Percentiles rank a stretch among this genome's conserved stretches.
These are phyloP conservation scores for Rotaria sp. DNA, from an alignment of 2,888 invertebrate species.

Conservation along the genomic window DNA sequence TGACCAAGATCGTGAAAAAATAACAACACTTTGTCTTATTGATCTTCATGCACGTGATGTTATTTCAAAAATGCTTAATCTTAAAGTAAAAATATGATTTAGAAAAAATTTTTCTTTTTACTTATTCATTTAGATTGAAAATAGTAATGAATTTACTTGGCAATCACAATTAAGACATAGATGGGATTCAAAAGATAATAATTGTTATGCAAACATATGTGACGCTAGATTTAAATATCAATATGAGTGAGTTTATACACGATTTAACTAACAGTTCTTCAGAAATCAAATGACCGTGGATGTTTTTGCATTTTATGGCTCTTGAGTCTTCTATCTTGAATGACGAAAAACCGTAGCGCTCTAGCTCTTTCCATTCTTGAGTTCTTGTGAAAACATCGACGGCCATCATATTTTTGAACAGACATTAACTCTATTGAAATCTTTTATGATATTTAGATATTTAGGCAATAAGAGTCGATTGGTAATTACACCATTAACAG, in stretches of 20 bases:
- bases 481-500: constrained; percentile 88
- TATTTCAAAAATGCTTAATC: constrained; percentile 57
- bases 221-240: constrained; percentile 88
- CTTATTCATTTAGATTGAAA: constrained; percentile 59
- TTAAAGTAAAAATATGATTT: constrained; percentile 29
- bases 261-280: background rate
- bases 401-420: too few species aligned
- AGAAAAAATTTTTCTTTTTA: background rate
- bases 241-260: constrained; percentile 62
- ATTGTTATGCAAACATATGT: constrained; percentile 92
- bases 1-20: constrained; percentile 84
- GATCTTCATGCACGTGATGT: constrained; percentile 86
- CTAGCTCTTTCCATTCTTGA: too few species aligned
- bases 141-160: constrained; percentile 81
- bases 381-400: too few species aligned
- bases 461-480: constrained; percentile 87
- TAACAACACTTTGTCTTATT: constrained; percentile 89
- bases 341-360: too few species aligned
- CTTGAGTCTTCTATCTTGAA: too few species aligned
- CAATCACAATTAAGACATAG: constrained; percentile 79
- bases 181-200: constrained; percentile 79
- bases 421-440: too few species aligned
- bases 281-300: background rate
- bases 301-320: too few species aligned
- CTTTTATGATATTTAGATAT: constrained; percentile 58